Percentiles rank a stretch among this genome's conserved stretches.
These are phyloP conservation scores for Acipenser transmontanus DNA, from an alignment of 2,797 vertebrate species.

Conservation along the genomic window DNA sequence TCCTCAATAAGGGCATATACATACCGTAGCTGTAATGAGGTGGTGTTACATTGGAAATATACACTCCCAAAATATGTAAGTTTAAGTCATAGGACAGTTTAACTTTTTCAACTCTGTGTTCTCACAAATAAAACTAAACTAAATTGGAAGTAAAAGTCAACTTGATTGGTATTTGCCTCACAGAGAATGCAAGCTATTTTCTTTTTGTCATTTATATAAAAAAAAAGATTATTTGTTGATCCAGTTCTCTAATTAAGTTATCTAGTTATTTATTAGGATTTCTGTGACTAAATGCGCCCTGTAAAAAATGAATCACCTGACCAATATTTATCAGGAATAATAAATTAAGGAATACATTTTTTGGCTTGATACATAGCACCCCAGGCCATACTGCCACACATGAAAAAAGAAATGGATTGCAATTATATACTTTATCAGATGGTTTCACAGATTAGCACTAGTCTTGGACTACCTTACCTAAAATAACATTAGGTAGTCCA, in stretches of 20 bases:
- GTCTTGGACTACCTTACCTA: too few relatives aligned
- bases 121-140: neutral
- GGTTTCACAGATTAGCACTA: too few relatives aligned
- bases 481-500: too few relatives aligned
- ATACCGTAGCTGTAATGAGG: too few relatives aligned
- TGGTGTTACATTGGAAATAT: too few relatives aligned
- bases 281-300: neutral
- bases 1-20: too few relatives aligned
- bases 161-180: too few relatives aligned
- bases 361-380: neutral
- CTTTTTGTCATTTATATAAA: conserved; percentile 5
- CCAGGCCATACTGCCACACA: too few relatives aligned
- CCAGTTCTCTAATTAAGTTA: neutral
- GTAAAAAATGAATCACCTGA: neutral
- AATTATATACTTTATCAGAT: too few relatives aligned
- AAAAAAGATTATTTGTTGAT: conserved; percentile 16
- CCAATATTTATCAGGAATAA: conserved; percentile 6
- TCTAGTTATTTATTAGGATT: conserved; percentile 2
- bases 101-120: neutral
- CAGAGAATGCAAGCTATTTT: too few relatives aligned
- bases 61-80: too few relatives aligned
- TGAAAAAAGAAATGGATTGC: too few relatives aligned
- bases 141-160: neutral
- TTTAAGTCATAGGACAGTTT: neutral
- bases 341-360: conserved; percentile 15